These are phyloP conservation scores for Zaprionus taronus DNA, from an alignment of 1,140 invertebrate species.

Conservation along the genomic window DNA sequence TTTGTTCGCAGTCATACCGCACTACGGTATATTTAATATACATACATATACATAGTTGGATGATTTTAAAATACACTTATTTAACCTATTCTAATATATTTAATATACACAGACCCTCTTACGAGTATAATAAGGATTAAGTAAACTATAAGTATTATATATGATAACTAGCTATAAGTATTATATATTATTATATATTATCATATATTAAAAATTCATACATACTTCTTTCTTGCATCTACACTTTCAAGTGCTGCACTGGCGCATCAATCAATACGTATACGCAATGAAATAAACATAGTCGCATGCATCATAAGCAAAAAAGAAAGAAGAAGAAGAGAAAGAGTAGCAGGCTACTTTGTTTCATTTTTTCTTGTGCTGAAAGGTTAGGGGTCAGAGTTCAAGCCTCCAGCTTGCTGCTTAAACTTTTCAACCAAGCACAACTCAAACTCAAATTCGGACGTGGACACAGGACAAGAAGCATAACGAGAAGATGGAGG, in stretches of 20 bases:
- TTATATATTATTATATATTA: too few relatives aligned
- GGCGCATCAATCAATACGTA: slow-evolving; percentile 70
- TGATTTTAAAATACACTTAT: too few relatives aligned
- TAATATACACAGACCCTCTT: too few relatives aligned
- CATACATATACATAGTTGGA: too few relatives aligned
- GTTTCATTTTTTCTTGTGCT: neutral
- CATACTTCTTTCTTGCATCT: neutral
- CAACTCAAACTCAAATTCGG: slow-evolving; percentile 35
- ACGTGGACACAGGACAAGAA: slow-evolving; percentile 35
- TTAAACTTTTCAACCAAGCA: slow-evolving; percentile 58
- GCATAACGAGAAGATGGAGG: slow-evolving; percentile 3
- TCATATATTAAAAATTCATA: neutral
- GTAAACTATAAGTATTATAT: too few relatives aligned
- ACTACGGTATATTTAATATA: too few relatives aligned
- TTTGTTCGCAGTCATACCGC: too few relatives aligned
- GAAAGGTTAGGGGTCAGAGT: slow-evolving; percentile 38
- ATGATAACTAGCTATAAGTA: too few relatives aligned
- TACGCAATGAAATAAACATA: slow-evolving; percentile 73
- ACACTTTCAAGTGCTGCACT: slow-evolving; percentile 1
- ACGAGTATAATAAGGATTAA: too few relatives aligned
- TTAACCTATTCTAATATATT: too few relatives aligned
- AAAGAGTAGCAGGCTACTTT: slow-evolving; percentile 33
- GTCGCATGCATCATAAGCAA: slow-evolving; percentile 21
- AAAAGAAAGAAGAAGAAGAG: slow-evolving; percentile 13
- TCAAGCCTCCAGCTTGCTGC: slow-evolving; percentile 58